Evolutionary conservation across 2,888 invertebrate genomes (phyloP).

Genomic region (Microctonus aethiopoides): DNA sequence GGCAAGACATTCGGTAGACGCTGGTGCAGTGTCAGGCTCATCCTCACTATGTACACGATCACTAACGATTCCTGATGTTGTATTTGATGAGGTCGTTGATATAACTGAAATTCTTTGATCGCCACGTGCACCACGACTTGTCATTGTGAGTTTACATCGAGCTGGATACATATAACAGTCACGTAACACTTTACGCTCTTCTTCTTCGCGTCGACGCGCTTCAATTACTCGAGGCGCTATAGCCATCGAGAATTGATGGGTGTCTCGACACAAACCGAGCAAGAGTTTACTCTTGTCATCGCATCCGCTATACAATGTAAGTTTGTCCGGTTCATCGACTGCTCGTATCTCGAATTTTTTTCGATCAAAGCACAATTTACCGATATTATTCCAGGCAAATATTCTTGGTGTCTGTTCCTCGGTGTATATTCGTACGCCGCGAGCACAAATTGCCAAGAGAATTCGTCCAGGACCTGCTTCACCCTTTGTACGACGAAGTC

Average conservation of each 20-base stretch:
- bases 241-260: constrained; percentile 96
- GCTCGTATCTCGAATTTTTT: constrained; percentile 97
- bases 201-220: constrained; percentile 84
- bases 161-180: constrained; percentile 81
- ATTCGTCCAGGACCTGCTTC: constrained; percentile 83
- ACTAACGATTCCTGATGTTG: constrained; percentile 96
- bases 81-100: constrained; percentile 95
- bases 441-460: constrained; percentile 91
- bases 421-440: constrained; percentile 88
- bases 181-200: constrained; percentile 75
- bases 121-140: constrained; percentile 74
- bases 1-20: constrained; percentile 86
- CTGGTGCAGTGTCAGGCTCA: constrained; percentile 90
- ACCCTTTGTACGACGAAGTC: constrained; percentile 81
- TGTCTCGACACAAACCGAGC: constrained; percentile 87
- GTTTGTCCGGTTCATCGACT: constrained; percentile 81
- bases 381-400: constrained; percentile 96
- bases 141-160: constrained; percentile 71
- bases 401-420: constrained; percentile 72
- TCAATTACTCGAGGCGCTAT: constrained; percentile 87
- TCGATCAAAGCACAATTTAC: constrained; percentile 93
- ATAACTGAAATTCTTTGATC: constrained; percentile 91
- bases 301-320: constrained; percentile 89
- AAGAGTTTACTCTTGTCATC: constrained; percentile 95
- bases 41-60: constrained; percentile 95